Conservation (phyloP, 2,888 invertebrate species). For the Pollenia labialis region DNA sequence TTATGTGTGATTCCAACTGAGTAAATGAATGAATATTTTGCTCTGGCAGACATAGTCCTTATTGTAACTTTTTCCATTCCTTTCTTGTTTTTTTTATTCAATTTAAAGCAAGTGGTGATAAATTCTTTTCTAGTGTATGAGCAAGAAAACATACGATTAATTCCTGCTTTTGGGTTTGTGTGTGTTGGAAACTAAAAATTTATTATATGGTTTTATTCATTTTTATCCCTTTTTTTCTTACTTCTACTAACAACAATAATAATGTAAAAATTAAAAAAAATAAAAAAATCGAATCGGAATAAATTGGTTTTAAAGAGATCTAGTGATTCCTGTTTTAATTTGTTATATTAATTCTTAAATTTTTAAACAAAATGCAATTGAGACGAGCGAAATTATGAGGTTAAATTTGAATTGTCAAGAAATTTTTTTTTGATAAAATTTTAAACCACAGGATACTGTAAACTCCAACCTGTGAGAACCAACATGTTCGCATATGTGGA, state of each 20-base stretch:
- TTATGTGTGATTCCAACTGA: conserved; percentile 3
- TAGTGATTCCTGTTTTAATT: neutral
- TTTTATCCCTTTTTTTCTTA: neutral
- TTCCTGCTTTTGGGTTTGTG: neutral
- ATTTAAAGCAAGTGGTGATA: neutral
- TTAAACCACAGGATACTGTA: too few species aligned
- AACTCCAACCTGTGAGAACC: too few species aligned
- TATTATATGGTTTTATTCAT: neutral
- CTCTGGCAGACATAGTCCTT: conserved; percentile 3
- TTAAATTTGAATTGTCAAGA: neutral
- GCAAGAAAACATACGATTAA: neutral
- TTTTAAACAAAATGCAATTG: too few species aligned
- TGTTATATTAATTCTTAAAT: neutral
- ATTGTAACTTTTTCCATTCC: neutral
- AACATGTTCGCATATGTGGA: too few species aligned
- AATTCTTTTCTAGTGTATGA: neutral
- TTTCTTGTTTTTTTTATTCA: neutral
- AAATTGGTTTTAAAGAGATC: neutral
- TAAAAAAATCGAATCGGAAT: neutral
- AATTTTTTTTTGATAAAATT: neutral
- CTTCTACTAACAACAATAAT: conserved; percentile 23
- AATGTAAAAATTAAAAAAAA: too few species aligned
- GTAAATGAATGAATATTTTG: conserved; percentile 10
- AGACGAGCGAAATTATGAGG: neutral
- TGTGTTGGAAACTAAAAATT: neutral